A percentile compares a stretch with the other conserved stretches of the same genome.
These are phyloP conservation scores for Anastrepha obliqua DNA, from an alignment of 1,140 invertebrate genomes.

Conservation along the genomic window DNA sequence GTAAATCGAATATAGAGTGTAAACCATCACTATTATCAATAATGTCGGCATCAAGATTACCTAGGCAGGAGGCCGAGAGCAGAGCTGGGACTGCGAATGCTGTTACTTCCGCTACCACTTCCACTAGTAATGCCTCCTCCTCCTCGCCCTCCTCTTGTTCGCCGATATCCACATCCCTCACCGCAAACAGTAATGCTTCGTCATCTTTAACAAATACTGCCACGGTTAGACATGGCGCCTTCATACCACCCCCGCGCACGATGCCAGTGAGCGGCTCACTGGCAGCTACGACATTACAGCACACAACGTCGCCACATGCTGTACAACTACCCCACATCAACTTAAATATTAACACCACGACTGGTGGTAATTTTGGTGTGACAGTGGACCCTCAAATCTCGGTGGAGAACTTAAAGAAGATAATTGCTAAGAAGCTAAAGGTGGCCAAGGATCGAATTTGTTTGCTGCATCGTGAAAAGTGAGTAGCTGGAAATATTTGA, in stretches of 20 bases:
- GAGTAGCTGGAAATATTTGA: constrained; percentile 72
- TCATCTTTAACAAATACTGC: constrained; percentile 2
- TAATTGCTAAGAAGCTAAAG: constrained; percentile 93
- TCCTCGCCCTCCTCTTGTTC: neutral
- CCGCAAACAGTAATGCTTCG: constrained; percentile 38
- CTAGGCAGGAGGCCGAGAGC: neutral
- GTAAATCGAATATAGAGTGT: constrained; percentile 55
- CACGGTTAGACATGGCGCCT: constrained; percentile 22
- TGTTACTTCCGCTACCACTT: neutral
- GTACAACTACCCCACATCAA: constrained; percentile 76
- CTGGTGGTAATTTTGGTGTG: constrained; percentile 91
- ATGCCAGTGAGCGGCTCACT: constrained; percentile 45
- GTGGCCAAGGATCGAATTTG: constrained; percentile 94
- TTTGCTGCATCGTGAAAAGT: constrained; percentile 93
- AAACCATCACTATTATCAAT: constrained; percentile 43
- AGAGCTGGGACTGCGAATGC: neutral
- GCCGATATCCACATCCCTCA: neutral
- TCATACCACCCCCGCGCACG: constrained; percentile 14
- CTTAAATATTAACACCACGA: constrained; percentile 90
- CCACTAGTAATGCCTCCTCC: neutral
- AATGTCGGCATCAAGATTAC: neutral
- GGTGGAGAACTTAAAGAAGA: constrained; percentile 91
- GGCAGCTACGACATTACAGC: constrained; percentile 31
- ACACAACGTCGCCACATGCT: constrained; percentile 36
- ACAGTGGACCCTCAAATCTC: constrained; percentile 85